phyloP scores from a whole-genome alignment of 2,797 vertebrate genomes.

The Coracias cyanogaster region DNA sequence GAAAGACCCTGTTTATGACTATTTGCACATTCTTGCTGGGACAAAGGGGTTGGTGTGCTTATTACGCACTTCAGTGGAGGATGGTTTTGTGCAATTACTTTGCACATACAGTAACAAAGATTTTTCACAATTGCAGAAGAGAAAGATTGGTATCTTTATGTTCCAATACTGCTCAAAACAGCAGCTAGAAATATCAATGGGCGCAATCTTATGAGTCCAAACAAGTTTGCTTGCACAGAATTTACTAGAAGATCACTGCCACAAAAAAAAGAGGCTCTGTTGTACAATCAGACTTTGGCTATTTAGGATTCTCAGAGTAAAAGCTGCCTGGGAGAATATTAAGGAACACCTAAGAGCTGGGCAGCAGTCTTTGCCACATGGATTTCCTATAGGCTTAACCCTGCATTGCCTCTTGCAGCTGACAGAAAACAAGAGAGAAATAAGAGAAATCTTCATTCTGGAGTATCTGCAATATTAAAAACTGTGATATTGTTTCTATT shows the following conservation, averaged over 20 bases:
- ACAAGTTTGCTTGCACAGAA: not conserved
- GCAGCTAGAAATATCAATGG: not conserved
- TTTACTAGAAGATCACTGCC: not conserved
- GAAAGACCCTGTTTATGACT: not conserved
- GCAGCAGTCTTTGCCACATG: not conserved
- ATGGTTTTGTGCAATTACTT: not conserved
- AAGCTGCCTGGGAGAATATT: not conserved
- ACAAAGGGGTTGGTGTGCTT: not conserved
- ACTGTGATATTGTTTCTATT: not conserved
- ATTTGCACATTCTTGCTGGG: not conserved
- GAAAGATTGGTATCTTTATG: not conserved
- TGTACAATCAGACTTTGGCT: not conserved
- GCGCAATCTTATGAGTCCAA: not conserved
- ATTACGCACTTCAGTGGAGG: not conserved
- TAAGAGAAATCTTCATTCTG: not conserved
- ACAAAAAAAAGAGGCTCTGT: not conserved
- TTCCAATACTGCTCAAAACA: not conserved
- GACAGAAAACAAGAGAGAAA: not conserved
- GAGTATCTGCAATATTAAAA: not conserved
- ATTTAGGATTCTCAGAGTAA: not conserved
- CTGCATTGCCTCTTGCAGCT: not conserved
- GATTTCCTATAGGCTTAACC: not conserved
- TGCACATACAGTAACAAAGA: fast-evolving
- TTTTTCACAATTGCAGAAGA: not conserved
- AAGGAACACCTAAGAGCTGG: not conserved